Conservation (phyloP, 92 coral and sea anemone genomes). For the Epizoanthus rinbou region DNA sequence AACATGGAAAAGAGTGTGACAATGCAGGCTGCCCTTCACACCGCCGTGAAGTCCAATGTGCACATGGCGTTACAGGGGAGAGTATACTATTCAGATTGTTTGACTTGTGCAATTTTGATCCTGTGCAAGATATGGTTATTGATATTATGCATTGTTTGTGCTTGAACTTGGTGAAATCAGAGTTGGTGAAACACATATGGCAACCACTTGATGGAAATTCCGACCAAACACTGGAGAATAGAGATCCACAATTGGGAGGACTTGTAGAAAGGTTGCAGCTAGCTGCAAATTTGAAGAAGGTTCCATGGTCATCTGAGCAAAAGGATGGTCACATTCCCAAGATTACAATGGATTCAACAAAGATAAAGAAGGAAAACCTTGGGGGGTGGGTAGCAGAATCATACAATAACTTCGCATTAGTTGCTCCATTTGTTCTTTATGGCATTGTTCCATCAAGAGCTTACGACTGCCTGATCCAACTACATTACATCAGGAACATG, state of each 20-base stretch:
- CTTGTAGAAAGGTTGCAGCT: constrained; percentile 14
- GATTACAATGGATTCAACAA: too few relatives aligned
- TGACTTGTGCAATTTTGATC: constrained; percentile 3
- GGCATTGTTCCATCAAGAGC: constrained; percentile 23
- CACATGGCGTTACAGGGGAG: not conserved
- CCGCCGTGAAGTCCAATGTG: not conserved
- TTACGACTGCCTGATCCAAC: constrained; percentile 11
- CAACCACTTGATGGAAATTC: constrained; percentile 35
- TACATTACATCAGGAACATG: not conserved
- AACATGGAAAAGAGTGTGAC: too few relatives aligned
- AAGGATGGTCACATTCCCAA: not conserved
- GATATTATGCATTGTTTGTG: not conserved
- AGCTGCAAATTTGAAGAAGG: not conserved
- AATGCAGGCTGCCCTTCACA: too few relatives aligned
- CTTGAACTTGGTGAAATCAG: constrained; percentile 18
- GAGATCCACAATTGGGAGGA: constrained; percentile 37
- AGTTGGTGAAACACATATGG: constrained; percentile 41
- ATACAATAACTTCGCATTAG: constrained; percentile 13
- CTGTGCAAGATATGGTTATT: constrained; percentile 3
- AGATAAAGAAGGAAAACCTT: not conserved
- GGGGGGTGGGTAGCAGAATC: constrained; percentile 1
- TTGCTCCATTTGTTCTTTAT: constrained; percentile 18
- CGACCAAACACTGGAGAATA: not conserved
- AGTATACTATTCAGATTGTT: constrained; percentile 1
- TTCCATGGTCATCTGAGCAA: constrained; percentile 4